A percentile compares a stretch with the other conserved stretches of the same genome.
phyloP scores from a whole-genome alignment of 2,113 vertebrate species.

The Calidris pygmaea region DNA sequence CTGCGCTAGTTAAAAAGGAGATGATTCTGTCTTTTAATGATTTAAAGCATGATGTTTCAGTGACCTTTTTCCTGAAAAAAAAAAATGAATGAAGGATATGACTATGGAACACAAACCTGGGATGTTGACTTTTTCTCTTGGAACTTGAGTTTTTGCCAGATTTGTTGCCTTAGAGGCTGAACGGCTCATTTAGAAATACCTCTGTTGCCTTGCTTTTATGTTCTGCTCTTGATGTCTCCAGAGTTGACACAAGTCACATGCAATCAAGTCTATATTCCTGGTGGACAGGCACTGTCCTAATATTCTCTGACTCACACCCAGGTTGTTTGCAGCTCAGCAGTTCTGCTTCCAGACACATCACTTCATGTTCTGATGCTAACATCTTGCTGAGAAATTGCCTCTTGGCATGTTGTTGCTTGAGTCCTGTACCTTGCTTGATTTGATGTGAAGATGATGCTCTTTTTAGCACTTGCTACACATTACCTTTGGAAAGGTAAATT shows the following conservation, averaged over 20 bases:
- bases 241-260: constrained; percentile 91
- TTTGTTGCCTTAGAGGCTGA: constrained; percentile 71
- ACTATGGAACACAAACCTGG: constrained; percentile 35
- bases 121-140: constrained; percentile 41
- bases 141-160: constrained; percentile 44
- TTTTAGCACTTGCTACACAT: constrained; percentile 50
- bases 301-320: constrained; percentile 83
- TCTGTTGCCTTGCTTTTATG: constrained; percentile 63
- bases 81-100: not conserved
- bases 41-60: constrained; percentile 17
- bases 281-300: constrained; percentile 79
- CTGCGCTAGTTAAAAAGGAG: constrained; percentile 23
- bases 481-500: constrained; percentile 55
- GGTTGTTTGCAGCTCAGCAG: constrained; percentile 79
- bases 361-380: constrained; percentile 70
- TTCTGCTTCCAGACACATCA: constrained; percentile 79
- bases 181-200: constrained; percentile 76
- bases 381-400: constrained; percentile 71
- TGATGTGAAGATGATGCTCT: constrained; percentile 69
- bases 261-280: constrained; percentile 83
- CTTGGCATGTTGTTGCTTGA: constrained; percentile 50
- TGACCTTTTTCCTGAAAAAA: not conserved
- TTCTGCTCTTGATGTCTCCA: constrained; percentile 78
- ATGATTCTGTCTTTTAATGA: constrained; percentile 26
- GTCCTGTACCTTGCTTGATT: constrained; percentile 59